Base-by-base conservation (phyloP, 2,797 vertebrate genomes). In the Lagodon rhomboides region DNA sequence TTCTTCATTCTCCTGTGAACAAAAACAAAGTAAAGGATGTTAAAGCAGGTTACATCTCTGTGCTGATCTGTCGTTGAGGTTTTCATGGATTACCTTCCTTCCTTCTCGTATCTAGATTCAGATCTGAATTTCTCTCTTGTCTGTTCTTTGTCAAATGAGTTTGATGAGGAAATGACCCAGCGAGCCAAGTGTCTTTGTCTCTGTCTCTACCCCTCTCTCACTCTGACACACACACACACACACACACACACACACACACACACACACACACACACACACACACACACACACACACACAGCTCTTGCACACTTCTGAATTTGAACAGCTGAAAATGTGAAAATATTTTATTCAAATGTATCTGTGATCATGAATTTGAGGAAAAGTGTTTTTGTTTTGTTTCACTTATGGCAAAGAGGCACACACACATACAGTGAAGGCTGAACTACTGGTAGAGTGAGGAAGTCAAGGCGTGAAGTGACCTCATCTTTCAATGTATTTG, bases 1-100 rank as follows among this genome's bases (percentile, higher is more conserved):
- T 87, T 90, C 86, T 74, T 94, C 94, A 93, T 94, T 69, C 20
- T 77, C 62, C 88, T 88, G 77, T 43, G 18, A 62, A 70, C 1
- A 34, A 55, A 55, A 5, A 23, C 0, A 47, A 25, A 34, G 30
- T 5, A 67, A 59, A 79, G 1, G 2, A 25, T 1, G 1, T 55
- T 49, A 51, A 73, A 64, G 55, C 17, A 70, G 12, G 22, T 62
- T 22, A 3, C 12, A 1, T 34, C 20, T 27, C 23, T 15, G 47
- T 50, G 12, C 5, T 2, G 9, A 66, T 27, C 43, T 50, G 27
- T 18, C 23, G 2, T 20, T 20, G 2, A 72, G 3, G 15, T 23
- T 72, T 79, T 60, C 7, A 59, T 20, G 2, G 38, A 77, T 1
- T 71, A 90, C 87, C 84, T 81, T 68, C 64, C 73, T 18, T 30